phyloP scores from a whole-genome alignment of 2,113 vertebrate species.

The Oenanthe oenanthe region DNA sequence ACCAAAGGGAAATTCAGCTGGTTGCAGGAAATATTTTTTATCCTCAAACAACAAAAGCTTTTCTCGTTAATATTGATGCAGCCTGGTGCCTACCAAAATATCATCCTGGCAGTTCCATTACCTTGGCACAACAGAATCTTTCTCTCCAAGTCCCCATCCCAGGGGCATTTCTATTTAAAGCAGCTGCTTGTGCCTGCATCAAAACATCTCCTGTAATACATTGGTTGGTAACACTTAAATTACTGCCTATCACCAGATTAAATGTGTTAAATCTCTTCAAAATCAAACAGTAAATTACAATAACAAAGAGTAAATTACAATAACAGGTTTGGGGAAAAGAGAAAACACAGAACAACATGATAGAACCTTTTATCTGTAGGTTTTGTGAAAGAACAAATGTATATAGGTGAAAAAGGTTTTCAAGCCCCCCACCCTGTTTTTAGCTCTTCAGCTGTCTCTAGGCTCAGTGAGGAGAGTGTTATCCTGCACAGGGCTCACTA shows the following conservation, averaged over 20 bases:
- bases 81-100: neutral
- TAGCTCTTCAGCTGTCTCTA: neutral
- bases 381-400: neutral
- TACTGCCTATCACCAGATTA: neutral
- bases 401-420: neutral
- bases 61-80: accelerated
- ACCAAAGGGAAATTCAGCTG: neutral
- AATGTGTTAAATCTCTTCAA: neutral
- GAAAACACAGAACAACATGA: no score
- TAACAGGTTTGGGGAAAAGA: neutral
- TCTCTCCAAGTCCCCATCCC: neutral
- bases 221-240: neutral
- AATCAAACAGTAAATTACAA: neutral
- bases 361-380: neutral
- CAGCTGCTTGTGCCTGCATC: neutral
- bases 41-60: neutral
- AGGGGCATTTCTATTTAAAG: neutral
- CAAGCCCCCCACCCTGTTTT: neutral
- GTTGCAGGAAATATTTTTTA: neutral
- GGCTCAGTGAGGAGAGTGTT: neutral
- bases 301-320: neutral
- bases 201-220: neutral
- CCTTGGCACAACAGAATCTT: neutral
- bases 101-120: neutral
- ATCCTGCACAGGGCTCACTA: slow-evolving; percentile 13